Conservation (phyloP, 2,888 invertebrate species). For the Lycocerus yunnanus region DNA sequence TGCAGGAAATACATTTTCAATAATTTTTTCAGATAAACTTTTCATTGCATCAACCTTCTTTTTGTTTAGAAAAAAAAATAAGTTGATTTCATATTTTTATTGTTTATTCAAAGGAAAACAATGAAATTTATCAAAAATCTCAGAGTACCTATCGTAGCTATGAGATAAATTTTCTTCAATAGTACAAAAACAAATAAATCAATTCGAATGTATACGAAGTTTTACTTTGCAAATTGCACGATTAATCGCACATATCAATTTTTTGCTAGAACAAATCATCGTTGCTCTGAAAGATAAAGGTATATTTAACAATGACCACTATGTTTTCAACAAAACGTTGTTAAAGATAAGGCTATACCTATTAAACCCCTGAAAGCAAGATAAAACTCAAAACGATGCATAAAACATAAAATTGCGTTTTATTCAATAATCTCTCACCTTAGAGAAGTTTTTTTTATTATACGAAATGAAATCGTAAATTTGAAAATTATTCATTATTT, state of each 20-base stretch:
- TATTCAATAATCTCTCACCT: neutral
- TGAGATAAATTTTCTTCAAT: neutral
- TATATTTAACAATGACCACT: neutral
- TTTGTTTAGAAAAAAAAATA: slow-evolving; percentile 1
- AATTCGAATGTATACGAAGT: neutral
- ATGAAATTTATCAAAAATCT: neutral
- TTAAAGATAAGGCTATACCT: neutral
- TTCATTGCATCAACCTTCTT: neutral
- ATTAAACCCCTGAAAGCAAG: neutral
- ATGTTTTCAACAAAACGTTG: neutral
- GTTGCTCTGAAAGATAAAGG: neutral
- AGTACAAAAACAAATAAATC: neutral
- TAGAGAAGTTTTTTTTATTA: neutral
- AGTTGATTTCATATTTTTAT: neutral
- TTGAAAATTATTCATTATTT: neutral
- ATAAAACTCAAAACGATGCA: neutral
- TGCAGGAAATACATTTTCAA: slow-evolving; percentile 2
- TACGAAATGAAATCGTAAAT: neutral
- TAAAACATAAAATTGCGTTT: neutral
- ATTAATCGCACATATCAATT: neutral
- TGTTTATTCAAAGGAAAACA: neutral
- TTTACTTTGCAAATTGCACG: neutral
- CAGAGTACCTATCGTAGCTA: neutral
- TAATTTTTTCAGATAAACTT: slow-evolving; percentile 1
- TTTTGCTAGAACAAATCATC: neutral